Evolutionary conservation across 2,797 vertebrate genomes (phyloP), one percentile per base, ranked within the genome.

Genomic region (Danio tinwini): DNA sequence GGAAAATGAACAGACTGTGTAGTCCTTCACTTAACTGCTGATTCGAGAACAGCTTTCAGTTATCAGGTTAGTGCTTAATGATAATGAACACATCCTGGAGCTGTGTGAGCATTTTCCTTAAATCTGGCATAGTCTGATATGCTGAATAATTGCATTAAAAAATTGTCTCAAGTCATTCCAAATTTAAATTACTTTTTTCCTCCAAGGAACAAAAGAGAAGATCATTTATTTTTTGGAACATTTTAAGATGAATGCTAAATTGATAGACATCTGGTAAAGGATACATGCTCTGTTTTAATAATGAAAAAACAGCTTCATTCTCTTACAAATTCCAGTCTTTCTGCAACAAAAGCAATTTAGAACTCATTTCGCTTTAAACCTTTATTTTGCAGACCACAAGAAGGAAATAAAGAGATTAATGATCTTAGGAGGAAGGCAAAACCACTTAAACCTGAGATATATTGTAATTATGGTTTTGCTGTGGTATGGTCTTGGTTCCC

Each of bases 381-480:
- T 62, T 44, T 29, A 29, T 76, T 50, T 71, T 70, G 12, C 7
- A 7, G 37, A 45, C 64, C 56, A 8, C 49, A 44, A 49, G 52
- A 63, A 70, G 40, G 52, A 72, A 59, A 42, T 58, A n/a, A 49
- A 29, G 16, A 80, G 2, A 68, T 55, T 44, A 63, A 62, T 55
- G 37, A 76, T 67, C 59, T 29, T 65, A 65, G 42, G 40, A 49
- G 21, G 56, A 37, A 77, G 52, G 17, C 50, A 62, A 59, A 72
- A 75, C 49, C 37, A 6, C 71, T n/a, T 10, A 17, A 56, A 50
- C 45, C 44, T 76, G 44, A 65, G 50, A 65, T 80, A 17, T 75
- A 72, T 11, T 12, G 14, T 45, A 59, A 56, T 64, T 63, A 76
- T 76, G 52, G 74, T 81, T 76, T 78, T 42, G 44, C 37, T 47